These are phyloP conservation scores for Emberiza fucata DNA, from an alignment of 2,113 vertebrate species.

Conservation along the genomic window DNA sequence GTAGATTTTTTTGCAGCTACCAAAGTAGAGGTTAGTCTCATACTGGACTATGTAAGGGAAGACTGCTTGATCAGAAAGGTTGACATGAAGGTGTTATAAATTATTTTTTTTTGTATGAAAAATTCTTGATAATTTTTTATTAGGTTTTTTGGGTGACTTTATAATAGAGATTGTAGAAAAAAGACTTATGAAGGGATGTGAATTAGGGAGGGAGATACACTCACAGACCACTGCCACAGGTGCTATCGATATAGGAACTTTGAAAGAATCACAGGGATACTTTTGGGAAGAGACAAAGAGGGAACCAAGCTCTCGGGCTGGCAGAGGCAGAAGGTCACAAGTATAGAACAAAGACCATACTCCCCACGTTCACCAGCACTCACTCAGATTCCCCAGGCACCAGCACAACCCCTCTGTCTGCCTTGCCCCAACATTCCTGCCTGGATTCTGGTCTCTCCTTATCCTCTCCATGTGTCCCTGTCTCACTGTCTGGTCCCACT, in stretches of 20 bases:
- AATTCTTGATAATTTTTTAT: background rate
- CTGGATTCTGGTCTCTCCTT: background rate
- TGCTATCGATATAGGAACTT: background rate
- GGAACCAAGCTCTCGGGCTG: background rate
- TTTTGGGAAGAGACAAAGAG: background rate
- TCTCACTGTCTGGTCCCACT: rapidly evolving
- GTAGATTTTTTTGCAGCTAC: background rate
- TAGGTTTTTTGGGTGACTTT: background rate
- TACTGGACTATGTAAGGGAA: background rate
- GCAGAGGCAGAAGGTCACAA: background rate
- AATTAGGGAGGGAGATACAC: background rate
- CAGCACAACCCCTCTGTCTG: background rate
- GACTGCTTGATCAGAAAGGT: background rate
- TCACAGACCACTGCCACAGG: background rate
- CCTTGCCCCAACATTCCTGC: background rate
- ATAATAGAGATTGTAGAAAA: background rate
- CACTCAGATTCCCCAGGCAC: too few relatives aligned
- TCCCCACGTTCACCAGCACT: background rate
- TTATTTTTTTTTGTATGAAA: background rate
- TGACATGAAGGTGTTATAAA: background rate
- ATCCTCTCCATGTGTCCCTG: rapidly evolving
- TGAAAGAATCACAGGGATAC: background rate
- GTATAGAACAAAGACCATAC: background rate
- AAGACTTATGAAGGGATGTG: background rate
- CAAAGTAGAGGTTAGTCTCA: background rate